phyloP scores from a whole-genome alignment of 64 coral and sea anemone genomes.

The Montipora cactus region DNA sequence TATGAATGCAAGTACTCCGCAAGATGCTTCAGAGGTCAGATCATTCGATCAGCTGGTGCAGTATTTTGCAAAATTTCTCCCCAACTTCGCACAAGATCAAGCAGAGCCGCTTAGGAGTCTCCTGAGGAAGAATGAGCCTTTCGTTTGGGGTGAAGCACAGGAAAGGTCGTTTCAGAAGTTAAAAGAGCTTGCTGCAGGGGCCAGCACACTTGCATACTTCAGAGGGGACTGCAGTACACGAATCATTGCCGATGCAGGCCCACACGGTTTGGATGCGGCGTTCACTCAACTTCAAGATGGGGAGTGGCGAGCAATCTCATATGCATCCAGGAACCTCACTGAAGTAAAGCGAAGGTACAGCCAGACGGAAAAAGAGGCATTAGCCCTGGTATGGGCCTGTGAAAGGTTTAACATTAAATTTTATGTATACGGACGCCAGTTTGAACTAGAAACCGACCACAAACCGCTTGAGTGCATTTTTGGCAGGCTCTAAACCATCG shows the following conservation, averaged over 20 bases:
- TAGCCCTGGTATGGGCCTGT: too few species aligned
- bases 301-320: constrained; percentile 3
- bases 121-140: constrained; percentile 12
- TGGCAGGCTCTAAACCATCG: background rate
- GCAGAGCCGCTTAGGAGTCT: constrained; percentile 22
- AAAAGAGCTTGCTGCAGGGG: too few species aligned
- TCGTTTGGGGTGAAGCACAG: constrained; percentile 32
- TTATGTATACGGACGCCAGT: too few species aligned
- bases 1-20: background rate
- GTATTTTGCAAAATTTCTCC: constrained; percentile 10
- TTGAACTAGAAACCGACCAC: background rate
- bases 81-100: constrained; percentile 14
- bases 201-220: background rate
- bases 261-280: background rate
- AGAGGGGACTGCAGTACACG: background rate
- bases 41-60: background rate
- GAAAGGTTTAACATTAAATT: too few species aligned
- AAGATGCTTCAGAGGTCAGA: constrained; percentile 9
- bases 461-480: constrained; percentile 12
- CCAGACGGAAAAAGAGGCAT: constrained; percentile 14
- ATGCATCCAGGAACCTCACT: constrained; percentile 13
- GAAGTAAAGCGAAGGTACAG: constrained; percentile 14
- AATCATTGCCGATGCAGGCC: constrained; percentile 1
- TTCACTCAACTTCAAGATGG: constrained; percentile 19
- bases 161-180: background rate